Base-by-base conservation (phyloP, 2,113 vertebrate species). In the Labeo catla region DNA sequence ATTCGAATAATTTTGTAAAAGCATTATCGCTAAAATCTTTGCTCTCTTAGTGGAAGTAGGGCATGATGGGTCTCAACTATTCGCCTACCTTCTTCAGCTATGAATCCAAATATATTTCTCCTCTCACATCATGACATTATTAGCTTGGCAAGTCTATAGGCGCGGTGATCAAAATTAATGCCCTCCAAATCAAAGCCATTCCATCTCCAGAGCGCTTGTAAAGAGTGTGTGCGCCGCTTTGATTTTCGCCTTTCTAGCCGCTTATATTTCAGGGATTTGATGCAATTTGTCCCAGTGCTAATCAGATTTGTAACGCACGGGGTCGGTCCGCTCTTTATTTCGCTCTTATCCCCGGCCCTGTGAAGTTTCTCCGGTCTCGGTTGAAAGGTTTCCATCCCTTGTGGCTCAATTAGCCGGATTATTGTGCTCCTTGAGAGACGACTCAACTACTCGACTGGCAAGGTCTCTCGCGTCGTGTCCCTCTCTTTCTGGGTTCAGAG, bases 361-460 rank as follows among this genome's bases (percentile, higher is more conserved):
- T 94, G 94, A 94, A 89, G 93, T 93, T 93, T 50, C 86, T 84
- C 28, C 65, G 84, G 94, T 95, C 95, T 93, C 91, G 94, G 86
- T 93, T 95, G 96, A 96, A 95, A 95, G 94, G 90, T 93, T 93
- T 87, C 90, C 76, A 88, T 97, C 97, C 97, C 97, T 90, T 76
- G 97, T 95, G 98, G 95, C 95, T 98, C 96, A 98, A 98, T 99
- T 98, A 98, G 96, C 93, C 89, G 95, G 97, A 98, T 99, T 99
- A 98, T 98, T 96, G 96, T 96, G 94, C 93, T 96, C 92, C 96
- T 96, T 94, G 91, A 93, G 94, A 95, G 95, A 95, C 95, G 93
- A 95, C 94, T 95, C 95, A 94, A 91, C 94, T 93, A 91, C 94
- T 96, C 95, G 92, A 93, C 94, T 93, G 91, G 86, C 91, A 87